phyloP scores from a whole-genome alignment of 1,140 invertebrate species.

The Dinoponera quadriceps region DNA sequence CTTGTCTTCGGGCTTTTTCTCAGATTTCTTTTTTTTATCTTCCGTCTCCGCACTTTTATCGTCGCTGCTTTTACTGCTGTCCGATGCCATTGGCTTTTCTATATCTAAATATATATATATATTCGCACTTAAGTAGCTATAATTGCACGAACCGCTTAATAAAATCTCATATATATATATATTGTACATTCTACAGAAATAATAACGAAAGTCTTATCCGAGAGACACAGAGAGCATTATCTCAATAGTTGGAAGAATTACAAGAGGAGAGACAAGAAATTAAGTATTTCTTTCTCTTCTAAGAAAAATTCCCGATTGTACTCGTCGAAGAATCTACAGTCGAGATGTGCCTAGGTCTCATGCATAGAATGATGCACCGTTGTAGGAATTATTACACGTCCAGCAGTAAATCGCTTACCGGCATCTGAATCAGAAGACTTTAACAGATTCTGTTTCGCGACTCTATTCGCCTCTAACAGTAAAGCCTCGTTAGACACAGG shows the following conservation, averaged over 20 bases:
- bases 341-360: background rate
- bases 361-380: background rate
- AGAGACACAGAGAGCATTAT: background rate
- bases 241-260: background rate
- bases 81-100: conserved; percentile 1
- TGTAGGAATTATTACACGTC: too few relatives aligned
- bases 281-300: background rate
- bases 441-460: conserved; percentile 74
- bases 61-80: background rate
- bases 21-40: conserved; percentile 41
- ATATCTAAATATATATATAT: conserved; percentile 20
- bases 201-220: too few relatives aligned
- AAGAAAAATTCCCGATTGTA: background rate
- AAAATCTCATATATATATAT: too few relatives aligned
- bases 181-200: too few relatives aligned
- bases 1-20: conserved; percentile 36
- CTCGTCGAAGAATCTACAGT: background rate
- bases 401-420: conserved; percentile 67
- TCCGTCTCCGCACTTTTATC: conserved; percentile 39
- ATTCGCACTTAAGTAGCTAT: background rate
- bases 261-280: background rate
- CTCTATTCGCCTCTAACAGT: conserved; percentile 71
- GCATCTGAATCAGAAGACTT: conserved; percentile 75
- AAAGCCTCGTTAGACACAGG: conserved; percentile 68
- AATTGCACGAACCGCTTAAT: too few relatives aligned